Percentiles rank a stretch among this genome's conserved stretches.
Conservation (phyloP, 1,140 invertebrate genomes). For the Helicoverpa zea region DNA sequence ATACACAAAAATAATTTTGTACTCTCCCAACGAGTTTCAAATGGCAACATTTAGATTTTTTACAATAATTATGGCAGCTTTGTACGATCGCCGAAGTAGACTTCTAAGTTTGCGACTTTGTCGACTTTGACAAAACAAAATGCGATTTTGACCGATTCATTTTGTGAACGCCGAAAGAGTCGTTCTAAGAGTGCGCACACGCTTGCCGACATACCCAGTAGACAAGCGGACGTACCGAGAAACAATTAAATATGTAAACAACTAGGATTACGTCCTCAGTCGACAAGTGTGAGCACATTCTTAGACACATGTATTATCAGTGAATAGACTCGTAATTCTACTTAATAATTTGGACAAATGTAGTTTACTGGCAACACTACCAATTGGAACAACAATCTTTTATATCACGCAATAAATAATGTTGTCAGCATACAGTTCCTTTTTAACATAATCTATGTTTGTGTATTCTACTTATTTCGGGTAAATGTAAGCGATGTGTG, state of each 20-base stretch:
- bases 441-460: constrained; percentile 38
- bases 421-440: constrained; percentile 24
- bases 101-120: constrained; percentile 39
- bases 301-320: constrained; percentile 34
- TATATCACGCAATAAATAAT: constrained; percentile 48
- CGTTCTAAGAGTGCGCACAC: constrained; percentile 13
- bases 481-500: constrained; percentile 44
- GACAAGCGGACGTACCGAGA: not conserved
- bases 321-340: constrained; percentile 45
- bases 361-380: constrained; percentile 48
- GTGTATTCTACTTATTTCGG: constrained; percentile 42
- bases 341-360: constrained; percentile 50
- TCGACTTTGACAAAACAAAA: constrained; percentile 26
- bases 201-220: not conserved
- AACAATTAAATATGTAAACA: constrained; percentile 35
- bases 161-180: constrained; percentile 7
- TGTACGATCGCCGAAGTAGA: constrained; percentile 74
- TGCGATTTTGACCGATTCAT: constrained; percentile 14
- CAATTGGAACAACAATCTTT: constrained; percentile 51
- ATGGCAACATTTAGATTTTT: constrained; percentile 78
- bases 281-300: constrained; percentile 17
- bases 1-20: constrained; percentile 87
- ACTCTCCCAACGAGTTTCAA: constrained; percentile 84
- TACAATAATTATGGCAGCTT: constrained; percentile 80
- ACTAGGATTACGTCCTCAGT: not conserved